Evolutionary conservation across 2,797 vertebrate species (phyloP).

Genomic region (Pogonophryne albipinna): DNA sequence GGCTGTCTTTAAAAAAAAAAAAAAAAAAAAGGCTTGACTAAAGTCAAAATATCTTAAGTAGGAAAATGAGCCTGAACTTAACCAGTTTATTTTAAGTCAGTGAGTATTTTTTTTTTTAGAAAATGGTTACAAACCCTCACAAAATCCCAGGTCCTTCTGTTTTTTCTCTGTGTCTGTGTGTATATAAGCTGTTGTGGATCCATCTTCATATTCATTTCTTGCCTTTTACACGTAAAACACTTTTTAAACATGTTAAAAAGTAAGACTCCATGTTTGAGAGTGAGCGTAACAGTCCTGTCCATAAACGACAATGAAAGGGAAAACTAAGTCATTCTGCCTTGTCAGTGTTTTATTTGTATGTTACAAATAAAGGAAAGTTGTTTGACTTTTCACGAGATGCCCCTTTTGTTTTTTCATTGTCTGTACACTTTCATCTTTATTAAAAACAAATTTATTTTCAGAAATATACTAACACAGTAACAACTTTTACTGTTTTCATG

Average conservation of each 20-base stretch:
- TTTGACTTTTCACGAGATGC: slow-evolving; percentile 79
- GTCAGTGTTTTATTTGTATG: slow-evolving; percentile 90
- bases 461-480: not conserved
- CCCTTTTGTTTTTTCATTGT: not conserved
- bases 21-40: slow-evolving; percentile 10
- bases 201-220: slow-evolving; percentile 75
- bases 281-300: slow-evolving; percentile 78
- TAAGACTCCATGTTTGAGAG: slow-evolving; percentile 74
- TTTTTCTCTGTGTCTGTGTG: slow-evolving; percentile 60
- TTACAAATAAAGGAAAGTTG: slow-evolving; percentile 91
- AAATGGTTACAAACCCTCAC: slow-evolving; percentile 42
- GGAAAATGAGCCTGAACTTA: slow-evolving; percentile 49
- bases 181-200: slow-evolving; percentile 79
- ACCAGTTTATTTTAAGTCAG: slow-evolving; percentile 55
- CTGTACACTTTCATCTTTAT: not conserved
- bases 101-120: slow-evolving; percentile 52
- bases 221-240: slow-evolving; percentile 76
- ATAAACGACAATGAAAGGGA: slow-evolving; percentile 81
- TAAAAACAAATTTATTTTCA: not conserved
- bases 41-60: slow-evolving; percentile 31
- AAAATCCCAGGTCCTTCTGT: slow-evolving; percentile 49
- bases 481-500: not conserved
- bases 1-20: slow-evolving; percentile 28
- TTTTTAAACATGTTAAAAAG: slow-evolving; percentile 72
- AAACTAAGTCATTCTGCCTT: slow-evolving; percentile 85